Base-by-base conservation (phyloP, 1,140 invertebrate genomes). In the Triops cancriformis region DNA sequence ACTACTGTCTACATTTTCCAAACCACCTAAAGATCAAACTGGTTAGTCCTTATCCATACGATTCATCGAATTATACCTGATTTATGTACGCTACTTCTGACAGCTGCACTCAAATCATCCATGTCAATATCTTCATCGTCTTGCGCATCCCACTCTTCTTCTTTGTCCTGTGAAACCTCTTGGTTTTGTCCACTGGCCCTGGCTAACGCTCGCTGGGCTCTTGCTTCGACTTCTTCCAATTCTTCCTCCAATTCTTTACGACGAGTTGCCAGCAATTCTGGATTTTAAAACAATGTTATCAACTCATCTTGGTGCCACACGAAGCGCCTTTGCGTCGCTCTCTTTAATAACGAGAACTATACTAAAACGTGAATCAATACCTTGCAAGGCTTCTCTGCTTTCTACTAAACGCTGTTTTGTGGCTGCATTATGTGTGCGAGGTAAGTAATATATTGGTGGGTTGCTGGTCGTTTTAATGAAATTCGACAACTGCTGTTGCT, bases 391-490 rank as follows among this genome's bases (percentile, higher is more conserved):
- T 80, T 88, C 87, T 74, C 88, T 84, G 37, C 88, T 89, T 78
- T 88, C 86, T 79, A 86, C 85, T 27, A 90, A 82, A 73, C 88
- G 85, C 78, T 85, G 85, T 79, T 88, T 86, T 51, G 88, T 87
- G 72, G 87, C 87, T 26, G 87, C 83, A 80, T 86, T 89, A 81
- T 88, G 89, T 80, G 88, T 88, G 83, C 92, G 93, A 10, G 96
- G 96, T 81, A 93, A 82, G 87, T 92, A 98, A 86, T 94, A 97
- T 77, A 98, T 88, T 73, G 90, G 87, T 31, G 96, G 96, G 82
- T 93, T 93, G 1, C 92, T 86, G 84, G 92, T 93, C 1, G 96
- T 97, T 83, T 91, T 88, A 81, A 98, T 97, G 82, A 94, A 97
- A 83, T 92, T 90, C 26, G 89, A 87, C 27, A 96, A 86, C 42